These are phyloP conservation scores for Aphelinus certus DNA, from an alignment of 1,140 invertebrate species.

Conservation along the genomic window DNA sequence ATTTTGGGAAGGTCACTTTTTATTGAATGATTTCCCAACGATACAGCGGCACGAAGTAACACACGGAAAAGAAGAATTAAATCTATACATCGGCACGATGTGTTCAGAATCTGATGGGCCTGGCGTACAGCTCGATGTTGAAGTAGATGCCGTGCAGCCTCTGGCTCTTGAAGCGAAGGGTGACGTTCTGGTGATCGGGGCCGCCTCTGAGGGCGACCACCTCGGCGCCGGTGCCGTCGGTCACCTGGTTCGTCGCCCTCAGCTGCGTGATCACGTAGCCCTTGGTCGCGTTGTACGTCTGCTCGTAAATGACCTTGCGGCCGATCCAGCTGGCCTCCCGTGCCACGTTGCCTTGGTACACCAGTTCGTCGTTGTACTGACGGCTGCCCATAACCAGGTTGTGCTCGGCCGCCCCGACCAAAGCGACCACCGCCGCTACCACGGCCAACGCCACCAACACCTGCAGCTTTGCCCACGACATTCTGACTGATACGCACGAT, in stretches of 20 bases:
- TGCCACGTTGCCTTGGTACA: not conserved
- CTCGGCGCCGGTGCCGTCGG: constrained; percentile 38
- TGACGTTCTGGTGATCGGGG: constrained; percentile 21
- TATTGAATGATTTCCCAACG: too few species aligned
- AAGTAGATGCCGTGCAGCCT: constrained; percentile 60
- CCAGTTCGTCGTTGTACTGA: not conserved
- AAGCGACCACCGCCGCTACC: too few species aligned
- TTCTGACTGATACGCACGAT: too few species aligned
- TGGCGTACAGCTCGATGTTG: constrained; percentile 59
- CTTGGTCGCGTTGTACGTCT: not conserved
- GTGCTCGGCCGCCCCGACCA: not conserved
- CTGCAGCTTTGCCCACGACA: too few species aligned
- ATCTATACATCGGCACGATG: too few species aligned
- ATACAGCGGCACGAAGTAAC: too few species aligned
- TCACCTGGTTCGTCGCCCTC: not conserved
- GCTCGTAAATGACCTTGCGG: not conserved
- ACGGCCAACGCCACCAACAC: too few species aligned
- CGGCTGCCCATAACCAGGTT: constrained; percentile 18
- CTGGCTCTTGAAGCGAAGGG: constrained; percentile 55
- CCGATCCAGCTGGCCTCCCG: not conserved
- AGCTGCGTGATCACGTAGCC: constrained; percentile 28
- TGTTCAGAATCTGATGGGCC: not conserved
- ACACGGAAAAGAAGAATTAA: too few species aligned
- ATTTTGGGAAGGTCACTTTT: too few species aligned
- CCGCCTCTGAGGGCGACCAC: constrained; percentile 13